Base-by-base conservation (phyloP, 2,797 vertebrate genomes). In the Lithobates sylvaticus region DNA sequence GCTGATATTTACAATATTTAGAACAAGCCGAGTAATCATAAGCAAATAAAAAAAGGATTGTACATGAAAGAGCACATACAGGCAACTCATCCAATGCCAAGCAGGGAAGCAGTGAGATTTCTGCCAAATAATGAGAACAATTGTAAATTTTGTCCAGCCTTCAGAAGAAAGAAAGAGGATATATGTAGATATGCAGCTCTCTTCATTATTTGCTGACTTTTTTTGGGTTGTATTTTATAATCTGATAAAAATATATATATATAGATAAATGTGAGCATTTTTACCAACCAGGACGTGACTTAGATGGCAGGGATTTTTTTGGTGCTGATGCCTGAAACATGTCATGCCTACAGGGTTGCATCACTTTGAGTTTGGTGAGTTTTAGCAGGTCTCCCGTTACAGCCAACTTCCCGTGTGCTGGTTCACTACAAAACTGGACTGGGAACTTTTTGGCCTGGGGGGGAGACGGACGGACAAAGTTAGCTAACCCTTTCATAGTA, bases 1-100 rank as follows among this genome's bases (percentile, higher is more conserved):
- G 65, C n/a, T 29, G n/a, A 27, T 67, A 67, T 67, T 67, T 67
- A 67, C 64, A 67, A 67, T 26, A 67, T 67, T 26, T 67, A 67
- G 64, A 67, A 67, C 64, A 67, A 26, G 64, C 64, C 26, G 65
- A 67, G n/a, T 67, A 67, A 67, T 67, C 65, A 67, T 67, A 67
- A 67, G 65, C 26, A 67, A 67, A 67, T 29, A 67, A 67, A 67
- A 39, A 65, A 26, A 67, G 64, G 26, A 23, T 58, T 58, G 54
- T 58, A 58, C 54, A 61, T 61, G 54, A 61, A 61, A 61, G 21
- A 61, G 18, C 54, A 23, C 54, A 61, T 18, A 61, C 54, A 21
- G 65, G 65, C 26, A 67, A 67, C 16, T 13, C n/a, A 67, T 67
- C 27, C 27, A 26, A 67, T 2, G 10, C 65, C 27, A 29, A 29